Base-by-base conservation (phyloP, 1,140 invertebrate genomes). In the Platyura marginata region DNA sequence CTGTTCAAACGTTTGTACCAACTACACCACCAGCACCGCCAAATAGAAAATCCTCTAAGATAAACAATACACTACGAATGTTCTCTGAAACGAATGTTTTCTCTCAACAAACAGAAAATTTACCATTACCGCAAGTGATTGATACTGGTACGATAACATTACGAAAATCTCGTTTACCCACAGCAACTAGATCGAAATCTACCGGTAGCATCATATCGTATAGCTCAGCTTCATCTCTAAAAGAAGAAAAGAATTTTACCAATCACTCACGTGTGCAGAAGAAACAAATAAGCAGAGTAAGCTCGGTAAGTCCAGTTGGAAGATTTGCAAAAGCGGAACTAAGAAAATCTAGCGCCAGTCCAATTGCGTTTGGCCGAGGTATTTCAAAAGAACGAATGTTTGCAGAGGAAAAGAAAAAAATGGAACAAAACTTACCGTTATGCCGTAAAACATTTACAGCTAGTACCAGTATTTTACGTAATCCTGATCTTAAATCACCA, bases 41-140 rank as follows among this genome's bases (percentile, higher is more conserved):
- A 4, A 57, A 58, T 41, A 56, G 83, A 47, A 69, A 70, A 51
- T 86, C 82, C 0, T 85, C 81, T 1, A 73, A 72, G 50, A 73
- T 76, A 42, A 83, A 74, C 58, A 71, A 71, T 22, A 81, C 77
- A 6, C 55, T 83, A 2, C 69, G 70, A 54, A 55, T 81, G 15
- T 73, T 76, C n/a, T 70, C 72, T 11, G 21, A 44, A 19, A 10
- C 13, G 6, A 5, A 21, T 3, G 20, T 3, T 4, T 22, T 4
- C 8, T 2, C 8, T n/a, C 3, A 21, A 4, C 10, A 21, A 9
- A 22, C 16, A 10, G 16, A 6, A 51, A 43, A 54, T 52, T 3
- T 53, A 56, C 41, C 22, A 34, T 3, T 19, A 42, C 10, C 22
- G 21, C 32, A 20, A 11, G 3, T 19, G 25, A 42, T 46, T 16